phyloP scores from a whole-genome alignment of 2,797 vertebrate genomes.

The Numenius phaeopus region DNA sequence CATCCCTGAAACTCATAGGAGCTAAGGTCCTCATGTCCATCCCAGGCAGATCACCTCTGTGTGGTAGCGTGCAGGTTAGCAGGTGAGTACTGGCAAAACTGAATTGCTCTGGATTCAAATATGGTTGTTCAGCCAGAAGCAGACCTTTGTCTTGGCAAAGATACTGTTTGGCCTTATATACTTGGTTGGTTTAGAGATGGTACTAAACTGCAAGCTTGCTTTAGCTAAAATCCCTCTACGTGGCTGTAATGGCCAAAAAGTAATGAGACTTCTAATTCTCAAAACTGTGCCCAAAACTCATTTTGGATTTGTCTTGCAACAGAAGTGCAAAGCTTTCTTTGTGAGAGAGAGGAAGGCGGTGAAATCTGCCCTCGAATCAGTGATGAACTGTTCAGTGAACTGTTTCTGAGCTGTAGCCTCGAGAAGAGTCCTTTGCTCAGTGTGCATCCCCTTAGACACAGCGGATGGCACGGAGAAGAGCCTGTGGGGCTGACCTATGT shows the following conservation, averaged over 20 bases:
- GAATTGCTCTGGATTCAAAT: background rate
- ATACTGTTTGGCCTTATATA: background rate
- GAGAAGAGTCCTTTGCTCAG: background rate
- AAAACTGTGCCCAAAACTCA: background rate
- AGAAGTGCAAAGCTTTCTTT: background rate
- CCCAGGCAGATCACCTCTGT: background rate
- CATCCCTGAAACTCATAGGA: background rate
- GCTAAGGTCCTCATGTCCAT: background rate
- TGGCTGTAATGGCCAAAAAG: background rate
- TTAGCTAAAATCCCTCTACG: background rate
- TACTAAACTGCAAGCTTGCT: background rate
- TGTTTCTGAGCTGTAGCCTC: background rate
- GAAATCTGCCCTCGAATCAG: background rate
- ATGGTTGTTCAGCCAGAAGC: background rate
- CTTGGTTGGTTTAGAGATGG: background rate
- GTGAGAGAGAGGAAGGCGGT: background rate
- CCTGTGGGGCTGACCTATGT: background rate
- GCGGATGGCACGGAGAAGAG: background rate
- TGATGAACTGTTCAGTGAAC: background rate
- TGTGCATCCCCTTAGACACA: background rate
- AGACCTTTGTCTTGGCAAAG: background rate
- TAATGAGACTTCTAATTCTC: background rate
- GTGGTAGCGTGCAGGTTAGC: fast-evolving
- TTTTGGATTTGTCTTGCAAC: background rate
- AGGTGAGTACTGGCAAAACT: background rate